Conservation (phyloP, 2,113 vertebrate species). For the Daubentonia madagascariensis region DNA sequence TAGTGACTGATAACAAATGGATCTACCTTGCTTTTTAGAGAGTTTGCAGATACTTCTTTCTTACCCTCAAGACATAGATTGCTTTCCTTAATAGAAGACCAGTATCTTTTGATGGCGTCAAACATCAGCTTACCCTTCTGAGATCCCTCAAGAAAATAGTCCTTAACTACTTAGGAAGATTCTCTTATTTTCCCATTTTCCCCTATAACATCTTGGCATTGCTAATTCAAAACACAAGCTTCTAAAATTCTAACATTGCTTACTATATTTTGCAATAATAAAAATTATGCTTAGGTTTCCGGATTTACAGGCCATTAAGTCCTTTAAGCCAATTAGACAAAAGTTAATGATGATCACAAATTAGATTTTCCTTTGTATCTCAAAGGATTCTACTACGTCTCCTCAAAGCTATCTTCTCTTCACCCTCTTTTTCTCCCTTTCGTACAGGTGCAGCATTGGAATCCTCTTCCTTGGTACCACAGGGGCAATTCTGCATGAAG, state of each 20-base stretch:
- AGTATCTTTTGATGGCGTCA: background rate
- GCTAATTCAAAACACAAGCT: background rate
- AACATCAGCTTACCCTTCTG: background rate
- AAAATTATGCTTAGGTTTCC: background rate
- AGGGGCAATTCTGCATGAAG: background rate
- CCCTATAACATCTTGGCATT: background rate
- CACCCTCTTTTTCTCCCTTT: background rate
- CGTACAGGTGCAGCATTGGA: background rate
- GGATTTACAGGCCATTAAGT: background rate
- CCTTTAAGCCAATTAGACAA: background rate
- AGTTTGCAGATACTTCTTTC: background rate
- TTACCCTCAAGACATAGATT: background rate
- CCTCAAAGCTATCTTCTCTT: background rate
- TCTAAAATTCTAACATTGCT: background rate
- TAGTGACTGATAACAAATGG: background rate
- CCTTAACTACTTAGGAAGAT: background rate
- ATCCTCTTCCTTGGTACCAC: background rate
- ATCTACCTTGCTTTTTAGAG: background rate
- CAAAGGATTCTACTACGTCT: background rate
- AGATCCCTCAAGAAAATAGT: background rate
- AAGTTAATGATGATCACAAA: conserved; percentile 5
- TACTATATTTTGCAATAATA: background rate
- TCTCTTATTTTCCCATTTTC: background rate
- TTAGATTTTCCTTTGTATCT: background rate
- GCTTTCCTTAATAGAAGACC: background rate